A percentile compares a stretch with the other conserved stretches of the same genome.
Evolutionary conservation across 2,888 invertebrate genomes (phyloP).

Genomic region (Hydroisotoma schaefferi): DNA sequence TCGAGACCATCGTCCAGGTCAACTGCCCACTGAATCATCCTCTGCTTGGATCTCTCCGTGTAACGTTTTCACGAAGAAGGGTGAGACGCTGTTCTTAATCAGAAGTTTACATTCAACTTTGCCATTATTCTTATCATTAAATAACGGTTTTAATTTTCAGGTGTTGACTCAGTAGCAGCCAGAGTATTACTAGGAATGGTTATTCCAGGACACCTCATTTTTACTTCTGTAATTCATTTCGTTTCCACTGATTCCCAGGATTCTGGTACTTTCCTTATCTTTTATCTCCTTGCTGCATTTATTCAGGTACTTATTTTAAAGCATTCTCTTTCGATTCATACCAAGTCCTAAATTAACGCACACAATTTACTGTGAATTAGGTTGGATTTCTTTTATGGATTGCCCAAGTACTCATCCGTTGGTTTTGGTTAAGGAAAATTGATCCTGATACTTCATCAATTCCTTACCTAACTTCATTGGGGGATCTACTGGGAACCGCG

Average conservation of each 20-base stretch:
- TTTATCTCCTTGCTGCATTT: slow-evolving; percentile 43
- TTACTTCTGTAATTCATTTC: slow-evolving; percentile 40
- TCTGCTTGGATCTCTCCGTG: slow-evolving; percentile 50
- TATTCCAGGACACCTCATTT: slow-evolving; percentile 44
- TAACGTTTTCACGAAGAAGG: slow-evolving; percentile 38
- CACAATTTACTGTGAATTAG: slow-evolving; percentile 50
- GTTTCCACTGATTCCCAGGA: slow-evolving; percentile 36
- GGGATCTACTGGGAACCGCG: slow-evolving; percentile 81
- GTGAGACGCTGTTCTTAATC: too few species aligned
- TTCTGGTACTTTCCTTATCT: slow-evolving; percentile 31
- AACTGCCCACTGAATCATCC: slow-evolving; percentile 54
- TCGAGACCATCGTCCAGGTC: slow-evolving; percentile 61
- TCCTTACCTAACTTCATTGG: slow-evolving; percentile 82
- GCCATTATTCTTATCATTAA: slow-evolving; percentile 4
- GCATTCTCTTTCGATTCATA: too few species aligned
- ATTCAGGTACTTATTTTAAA: slow-evolving; percentile 35
- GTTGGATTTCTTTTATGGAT: slow-evolving; percentile 71
- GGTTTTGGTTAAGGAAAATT: slow-evolving; percentile 76
- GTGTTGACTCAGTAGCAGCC: slow-evolving; percentile 53
- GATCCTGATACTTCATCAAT: slow-evolving; percentile 89
- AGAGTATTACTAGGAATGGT: slow-evolving; percentile 51
- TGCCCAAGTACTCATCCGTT: slow-evolving; percentile 74
- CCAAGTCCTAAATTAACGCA: too few species aligned
- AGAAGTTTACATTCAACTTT: background rate
- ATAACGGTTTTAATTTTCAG: slow-evolving; percentile 33